Base-by-base conservation (phyloP, 1,140 invertebrate genomes). In the Ceratina australensis region DNA sequence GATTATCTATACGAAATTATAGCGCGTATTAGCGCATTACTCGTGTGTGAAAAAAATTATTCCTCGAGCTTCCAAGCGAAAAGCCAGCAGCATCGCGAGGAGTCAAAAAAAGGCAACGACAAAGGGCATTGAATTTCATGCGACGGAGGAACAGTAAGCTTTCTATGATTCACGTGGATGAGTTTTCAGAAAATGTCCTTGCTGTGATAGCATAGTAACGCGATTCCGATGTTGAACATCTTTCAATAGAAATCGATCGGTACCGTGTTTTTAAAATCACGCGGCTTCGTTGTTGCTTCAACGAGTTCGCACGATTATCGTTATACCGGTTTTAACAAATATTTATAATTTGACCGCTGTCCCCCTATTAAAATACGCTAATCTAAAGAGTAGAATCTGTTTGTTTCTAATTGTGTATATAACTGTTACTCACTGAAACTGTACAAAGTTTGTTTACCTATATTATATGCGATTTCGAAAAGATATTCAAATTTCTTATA, bases 241-340 rank as follows among this genome's bases (percentile, higher is more conserved):
- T 81, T 80, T 79, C 79, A 87, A 87, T 87, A 84, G 81, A 86
- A 86, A 87, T 87, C 86, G 85, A 87, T 87, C 81, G 73, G 22
- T 56, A 57, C 57, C 33, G 61, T 77, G 83, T 71, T 84, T 76
- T 83, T 69, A 76, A 84, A 85, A 81, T 83, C 63, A 60, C 28
- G 76, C 78, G 60, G 77, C 67, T 15, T 26, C 60, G 72, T 77
- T 80, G 82, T 81, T 72, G 65, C 69, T 71, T 26, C 57, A 71
- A 26, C 67, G 42, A 22, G 72, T 80, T 65, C 57, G 20, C 74
- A 33, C 49, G 57, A 71, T 28, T 61, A 60, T 69, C 60, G 66
- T 56, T 54, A 57, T 22, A 77, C 13, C 57, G 74, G 59, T 74
- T 75, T 76, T 15, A 61, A 57, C 49, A 2, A 60, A 69, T 60